These are phyloP conservation scores for Hyperopisus bebe DNA, from an alignment of 2,113 vertebrate genomes.

Conservation along the genomic window DNA sequence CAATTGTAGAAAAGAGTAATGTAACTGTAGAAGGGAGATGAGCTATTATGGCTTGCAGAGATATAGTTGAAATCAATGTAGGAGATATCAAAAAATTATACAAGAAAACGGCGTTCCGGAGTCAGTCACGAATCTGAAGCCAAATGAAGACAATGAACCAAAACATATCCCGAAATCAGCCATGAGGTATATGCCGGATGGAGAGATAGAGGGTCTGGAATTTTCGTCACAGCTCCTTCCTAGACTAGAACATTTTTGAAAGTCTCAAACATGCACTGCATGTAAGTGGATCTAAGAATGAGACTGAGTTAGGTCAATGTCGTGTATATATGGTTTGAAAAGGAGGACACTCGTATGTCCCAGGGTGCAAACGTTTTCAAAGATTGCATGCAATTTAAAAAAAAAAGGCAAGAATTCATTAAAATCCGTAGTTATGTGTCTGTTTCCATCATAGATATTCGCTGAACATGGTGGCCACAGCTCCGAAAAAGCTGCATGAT, in stretches of 20 bases:
- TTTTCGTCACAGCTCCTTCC: not conserved
- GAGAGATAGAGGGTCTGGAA: not conserved
- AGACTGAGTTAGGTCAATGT: not conserved
- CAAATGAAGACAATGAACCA: not conserved
- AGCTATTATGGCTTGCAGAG: not conserved
- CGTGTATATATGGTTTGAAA: not conserved
- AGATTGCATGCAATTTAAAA: not conserved
- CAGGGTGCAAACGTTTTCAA: not conserved
- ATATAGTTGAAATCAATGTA: not conserved
- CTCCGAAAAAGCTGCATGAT: not conserved
- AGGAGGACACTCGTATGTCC: not conserved
- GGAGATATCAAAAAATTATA: not conserved
- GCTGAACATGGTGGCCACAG: not conserved
- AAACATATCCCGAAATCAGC: not conserved
- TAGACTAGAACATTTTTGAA: not conserved
- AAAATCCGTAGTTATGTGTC: not conserved
- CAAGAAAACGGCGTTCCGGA: not conserved
- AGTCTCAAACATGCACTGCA: not conserved
- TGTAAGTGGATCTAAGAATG: not conserved
- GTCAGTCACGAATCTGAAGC: not conserved
- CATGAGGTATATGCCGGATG: not conserved
- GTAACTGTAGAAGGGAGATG: not conserved
- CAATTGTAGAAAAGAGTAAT: not conserved
- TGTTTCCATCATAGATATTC: not conserved
- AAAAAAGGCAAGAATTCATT: not conserved